A percentile compares a stretch with the other conserved stretches of the same genome.
phyloP scores from a whole-genome alignment of 2,797 vertebrate species.

The Spinus olivaceus region DNA sequence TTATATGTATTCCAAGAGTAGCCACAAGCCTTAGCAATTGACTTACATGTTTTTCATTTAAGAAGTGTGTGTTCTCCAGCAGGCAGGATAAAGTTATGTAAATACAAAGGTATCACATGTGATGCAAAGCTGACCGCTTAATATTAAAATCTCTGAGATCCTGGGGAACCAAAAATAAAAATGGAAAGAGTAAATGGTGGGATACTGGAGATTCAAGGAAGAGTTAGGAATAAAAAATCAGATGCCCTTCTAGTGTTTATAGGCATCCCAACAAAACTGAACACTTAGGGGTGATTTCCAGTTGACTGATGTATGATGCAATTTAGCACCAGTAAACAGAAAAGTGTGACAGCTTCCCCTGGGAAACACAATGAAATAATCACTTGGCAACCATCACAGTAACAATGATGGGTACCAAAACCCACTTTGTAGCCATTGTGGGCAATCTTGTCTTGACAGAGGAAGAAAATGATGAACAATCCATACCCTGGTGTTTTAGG shows the following conservation, averaged over 20 bases:
- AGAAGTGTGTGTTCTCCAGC: fast-evolving
- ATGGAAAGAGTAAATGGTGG: neutral
- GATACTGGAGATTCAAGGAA: neutral
- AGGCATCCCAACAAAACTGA: neutral
- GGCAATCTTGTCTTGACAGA: neutral
- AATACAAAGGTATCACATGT: neutral
- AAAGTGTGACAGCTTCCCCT: neutral
- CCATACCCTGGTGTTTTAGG: neutral
- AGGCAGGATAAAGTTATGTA: neutral
- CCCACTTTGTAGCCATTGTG: neutral
- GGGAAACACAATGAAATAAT: neutral
- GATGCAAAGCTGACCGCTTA: neutral
- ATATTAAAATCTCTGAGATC: neutral
- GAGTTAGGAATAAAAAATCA: neutral
- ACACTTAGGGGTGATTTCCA: neutral
- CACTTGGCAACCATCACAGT: neutral
- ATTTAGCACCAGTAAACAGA: neutral
- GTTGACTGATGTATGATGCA: neutral
- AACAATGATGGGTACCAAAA: neutral
- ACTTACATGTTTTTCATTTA: neutral
- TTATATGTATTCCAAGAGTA: neutral
- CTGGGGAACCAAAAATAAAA: neutral
- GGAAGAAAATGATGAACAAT: neutral
- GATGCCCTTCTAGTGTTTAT: neutral
- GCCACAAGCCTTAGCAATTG: neutral